Evolutionary conservation across 2,888 invertebrate genomes (phyloP).

Genomic region (Drosophila colorata): DNA sequence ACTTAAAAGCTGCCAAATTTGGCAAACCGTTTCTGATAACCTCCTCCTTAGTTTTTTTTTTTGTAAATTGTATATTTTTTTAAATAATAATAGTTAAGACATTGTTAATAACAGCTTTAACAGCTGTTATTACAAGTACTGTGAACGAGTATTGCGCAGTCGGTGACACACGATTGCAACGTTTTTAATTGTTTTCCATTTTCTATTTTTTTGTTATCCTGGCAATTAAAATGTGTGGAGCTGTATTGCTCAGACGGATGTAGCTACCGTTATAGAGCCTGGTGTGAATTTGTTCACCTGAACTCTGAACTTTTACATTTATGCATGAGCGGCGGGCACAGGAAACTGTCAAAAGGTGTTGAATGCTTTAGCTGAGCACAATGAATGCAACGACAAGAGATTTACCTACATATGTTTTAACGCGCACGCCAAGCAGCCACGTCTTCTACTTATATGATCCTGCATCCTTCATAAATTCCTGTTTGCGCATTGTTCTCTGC

Average conservation of each 20-base stretch:
- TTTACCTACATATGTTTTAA: constrained; percentile 14
- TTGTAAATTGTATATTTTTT: too few species aligned
- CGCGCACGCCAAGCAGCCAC: constrained; percentile 29
- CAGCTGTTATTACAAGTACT: too few species aligned
- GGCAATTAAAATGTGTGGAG: constrained; percentile 60
- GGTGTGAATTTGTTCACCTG: constrained; percentile 77
- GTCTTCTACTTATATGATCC: constrained; percentile 34
- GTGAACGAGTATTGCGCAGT: too few species aligned
- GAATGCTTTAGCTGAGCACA: constrained; percentile 51
- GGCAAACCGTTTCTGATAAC: too few species aligned
- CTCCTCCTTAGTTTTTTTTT: too few species aligned
- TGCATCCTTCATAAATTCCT: constrained; percentile 26
- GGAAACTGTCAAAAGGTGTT: constrained; percentile 68
- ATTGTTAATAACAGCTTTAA: too few species aligned
- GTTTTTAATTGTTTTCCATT: constrained; percentile 14
- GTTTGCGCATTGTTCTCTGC: constrained; percentile 47
- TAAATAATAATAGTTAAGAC: too few species aligned
- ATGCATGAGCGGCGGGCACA: constrained; percentile 54
- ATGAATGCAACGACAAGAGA: constrained; percentile 30
- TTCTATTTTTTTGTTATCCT: constrained; percentile 25
- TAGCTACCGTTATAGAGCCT: constrained; percentile 67
- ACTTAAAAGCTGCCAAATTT: too few species aligned
- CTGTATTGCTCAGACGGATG: constrained; percentile 55
- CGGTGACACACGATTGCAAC: too few species aligned
- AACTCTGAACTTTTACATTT: constrained; percentile 38